Evolutionary conservation across 2,797 vertebrate genomes (phyloP).

Genomic region (Helarctos malayanus): DNA sequence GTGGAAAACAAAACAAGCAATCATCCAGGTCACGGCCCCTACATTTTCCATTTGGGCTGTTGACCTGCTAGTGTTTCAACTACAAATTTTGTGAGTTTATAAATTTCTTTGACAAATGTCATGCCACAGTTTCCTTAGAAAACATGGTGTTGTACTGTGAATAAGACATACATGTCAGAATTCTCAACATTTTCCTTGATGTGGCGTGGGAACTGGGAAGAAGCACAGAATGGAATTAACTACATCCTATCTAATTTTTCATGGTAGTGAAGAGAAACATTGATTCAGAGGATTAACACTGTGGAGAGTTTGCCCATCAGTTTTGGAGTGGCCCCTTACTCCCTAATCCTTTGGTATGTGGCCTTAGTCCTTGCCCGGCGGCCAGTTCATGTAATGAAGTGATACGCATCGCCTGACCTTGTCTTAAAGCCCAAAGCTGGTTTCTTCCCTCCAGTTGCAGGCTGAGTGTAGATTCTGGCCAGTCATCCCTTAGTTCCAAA

Average conservation of each 20-base stretch:
- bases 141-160: not conserved
- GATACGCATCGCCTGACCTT: not conserved
- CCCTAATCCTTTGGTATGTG: not conserved
- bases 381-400: not conserved
- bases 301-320: not conserved
- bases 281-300: not conserved
- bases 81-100: not conserved
- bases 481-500: not conserved
- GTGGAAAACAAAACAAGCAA: constrained; percentile 42
- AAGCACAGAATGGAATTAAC: not conserved
- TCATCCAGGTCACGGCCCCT: not conserved
- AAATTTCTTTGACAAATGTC: not conserved
- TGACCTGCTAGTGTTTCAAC: not conserved
- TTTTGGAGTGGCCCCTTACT: not conserved
- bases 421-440: not conserved
- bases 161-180: not conserved
- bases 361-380: not conserved
- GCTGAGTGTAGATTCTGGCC: not conserved
- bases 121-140: not conserved
- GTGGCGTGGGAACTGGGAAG: not conserved
- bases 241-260: not conserved
- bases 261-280: not conserved
- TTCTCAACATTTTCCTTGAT: not conserved
- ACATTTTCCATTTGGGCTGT: not conserved
- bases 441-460: not conserved